Evolutionary conservation across 1,140 invertebrate species (phyloP).

Genomic region (roundworm (Caenorhabditis elegans)): WBcel235 BX284606.5:14610001-14610500

Average conservation of each 20-base stretch:
- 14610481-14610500: conserved; percentile 19
- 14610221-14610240: background rate
- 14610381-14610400: too few species aligned
- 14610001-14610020: too few species aligned
- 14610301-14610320: background rate
- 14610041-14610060: too few species aligned
- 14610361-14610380: too few species aligned
- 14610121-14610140: conserved; percentile 1
- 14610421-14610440: background rate
- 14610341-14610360: too few species aligned
- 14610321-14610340: background rate
- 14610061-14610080: background rate
- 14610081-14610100: background rate
- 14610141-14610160: conserved; percentile 11
- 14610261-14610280: background rate
- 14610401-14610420: too few species aligned
- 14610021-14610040: too few species aligned
- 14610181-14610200: background rate
- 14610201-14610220: conserved; percentile 10
- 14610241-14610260: background rate
- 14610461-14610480: conserved; percentile 28
- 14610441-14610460: conserved; percentile 4
- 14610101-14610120: conserved; percentile 12
- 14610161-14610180: background rate
- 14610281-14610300: conserved; percentile 8